Percentiles rank a stretch among this genome's conserved stretches.
These are phyloP conservation scores for Zophobas morio DNA, from an alignment of 1,140 invertebrate genomes.

Conservation along the genomic window DNA sequence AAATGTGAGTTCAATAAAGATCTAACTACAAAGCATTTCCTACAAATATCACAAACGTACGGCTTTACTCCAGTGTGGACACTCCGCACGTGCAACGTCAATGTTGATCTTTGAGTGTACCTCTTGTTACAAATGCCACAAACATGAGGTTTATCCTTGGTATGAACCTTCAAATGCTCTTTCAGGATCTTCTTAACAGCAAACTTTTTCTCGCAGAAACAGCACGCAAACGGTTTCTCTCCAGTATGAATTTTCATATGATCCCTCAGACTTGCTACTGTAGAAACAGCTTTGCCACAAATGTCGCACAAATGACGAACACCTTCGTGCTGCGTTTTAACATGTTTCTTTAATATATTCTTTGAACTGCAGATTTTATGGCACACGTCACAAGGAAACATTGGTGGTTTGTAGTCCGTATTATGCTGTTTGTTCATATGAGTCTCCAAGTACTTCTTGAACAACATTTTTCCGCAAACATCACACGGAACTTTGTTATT, in stretches of 20 bases:
- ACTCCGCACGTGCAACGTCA: constrained; percentile 69
- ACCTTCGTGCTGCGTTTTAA: constrained; percentile 1
- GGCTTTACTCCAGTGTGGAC: constrained; percentile 66
- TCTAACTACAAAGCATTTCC: constrained; percentile 66
- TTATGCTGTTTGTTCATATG: not conserved
- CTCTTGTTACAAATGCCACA: constrained; percentile 69
- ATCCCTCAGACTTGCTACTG: not conserved
- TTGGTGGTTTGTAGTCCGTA: not conserved
- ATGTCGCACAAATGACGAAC: constrained; percentile 68
- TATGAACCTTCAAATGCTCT: constrained; percentile 73
- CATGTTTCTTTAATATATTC: constrained; percentile 38
- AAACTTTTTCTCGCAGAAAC: constrained; percentile 80
- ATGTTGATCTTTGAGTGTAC: constrained; percentile 70
- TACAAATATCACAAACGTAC: constrained; percentile 68
- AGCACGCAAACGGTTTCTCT: constrained; percentile 67
- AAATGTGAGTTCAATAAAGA: constrained; percentile 58
- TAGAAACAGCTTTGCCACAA: constrained; percentile 60
- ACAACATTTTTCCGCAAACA: not conserved
- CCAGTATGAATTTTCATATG: not conserved
- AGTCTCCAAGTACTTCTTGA: not conserved
- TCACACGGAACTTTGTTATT: not conserved
- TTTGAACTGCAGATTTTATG: constrained; percentile 39
- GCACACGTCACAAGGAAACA: constrained; percentile 60
- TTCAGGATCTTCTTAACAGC: constrained; percentile 68
- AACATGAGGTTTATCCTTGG: constrained; percentile 70